Percentiles rank a stretch among this genome's conserved stretches.
phyloP scores from a whole-genome alignment of 92 coral and sea anemone species.

The Epizoanthus rinbou region DNA sequence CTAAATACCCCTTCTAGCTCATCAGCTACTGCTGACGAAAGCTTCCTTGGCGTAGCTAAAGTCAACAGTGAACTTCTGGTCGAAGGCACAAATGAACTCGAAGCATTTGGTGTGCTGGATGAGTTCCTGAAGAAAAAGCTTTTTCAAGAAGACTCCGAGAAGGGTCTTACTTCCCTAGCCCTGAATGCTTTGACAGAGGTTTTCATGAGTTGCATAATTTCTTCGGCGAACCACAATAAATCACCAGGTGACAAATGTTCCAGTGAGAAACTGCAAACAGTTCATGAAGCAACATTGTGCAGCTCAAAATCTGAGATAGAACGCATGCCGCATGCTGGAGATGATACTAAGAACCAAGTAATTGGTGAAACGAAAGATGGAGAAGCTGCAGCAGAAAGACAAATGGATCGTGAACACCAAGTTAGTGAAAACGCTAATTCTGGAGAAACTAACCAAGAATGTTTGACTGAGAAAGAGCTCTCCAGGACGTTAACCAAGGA shows the following conservation, averaged over 20 bases:
- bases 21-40: constrained; percentile 39
- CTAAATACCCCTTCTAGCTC: constrained; percentile 40
- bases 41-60: constrained; percentile 69
- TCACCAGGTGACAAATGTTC: constrained; percentile 9
- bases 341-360: background rate
- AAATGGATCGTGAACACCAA: background rate
- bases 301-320: background rate
- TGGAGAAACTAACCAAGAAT: background rate
- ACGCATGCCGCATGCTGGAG: background rate
- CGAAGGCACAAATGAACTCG: constrained; percentile 93
- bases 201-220: constrained; percentile 66
- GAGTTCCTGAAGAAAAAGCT: constrained; percentile 68
- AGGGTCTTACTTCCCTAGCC: constrained; percentile 50
- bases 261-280: background rate
- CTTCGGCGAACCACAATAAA: constrained; percentile 3
- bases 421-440: background rate
- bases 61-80: constrained; percentile 86
- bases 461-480: background rate
- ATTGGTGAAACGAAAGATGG: background rate
- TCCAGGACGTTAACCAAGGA: constrained; percentile 58
- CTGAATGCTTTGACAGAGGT: constrained; percentile 65
- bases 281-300: background rate
- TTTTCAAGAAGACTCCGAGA: constrained; percentile 47
- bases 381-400: background rate
- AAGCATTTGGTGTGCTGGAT: constrained; percentile 85